phyloP scores from a whole-genome alignment of 1,140 invertebrate species.

The Octopus sinensis region DNA sequence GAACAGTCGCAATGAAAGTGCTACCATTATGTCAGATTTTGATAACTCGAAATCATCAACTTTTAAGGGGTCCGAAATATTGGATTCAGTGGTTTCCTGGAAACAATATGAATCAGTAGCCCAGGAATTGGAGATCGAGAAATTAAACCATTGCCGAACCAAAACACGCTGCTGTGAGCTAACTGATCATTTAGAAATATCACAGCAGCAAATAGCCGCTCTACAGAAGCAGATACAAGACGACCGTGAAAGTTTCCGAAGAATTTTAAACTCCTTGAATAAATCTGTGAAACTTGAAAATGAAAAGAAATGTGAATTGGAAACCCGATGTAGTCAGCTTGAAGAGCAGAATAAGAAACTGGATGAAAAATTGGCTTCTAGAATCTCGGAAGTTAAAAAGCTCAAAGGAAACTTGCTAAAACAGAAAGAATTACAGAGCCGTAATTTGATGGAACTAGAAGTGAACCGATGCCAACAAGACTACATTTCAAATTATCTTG shows the following conservation, averaged over 20 bases:
- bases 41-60: neutral
- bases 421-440: neutral
- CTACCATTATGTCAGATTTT: neutral
- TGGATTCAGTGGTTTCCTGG: neutral
- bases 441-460: neutral
- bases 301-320: neutral
- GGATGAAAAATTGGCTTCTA: neutral
- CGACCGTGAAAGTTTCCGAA: neutral
- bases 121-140: neutral
- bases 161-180: neutral
- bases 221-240: neutral
- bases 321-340: neutral
- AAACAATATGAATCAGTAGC: neutral
- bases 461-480: neutral
- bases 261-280: neutral
- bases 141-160: neutral
- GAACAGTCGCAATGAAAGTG: neutral
- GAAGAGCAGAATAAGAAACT: neutral
- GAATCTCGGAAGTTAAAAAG: neutral
- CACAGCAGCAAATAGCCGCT: neutral
- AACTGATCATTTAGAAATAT: neutral
- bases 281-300: neutral
- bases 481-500: neutral
- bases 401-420: neutral
- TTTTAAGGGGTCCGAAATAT: neutral